These are phyloP conservation scores for Drosophila ezoana DNA, from an alignment of 2,888 invertebrate species.

Conservation along the genomic window DNA sequence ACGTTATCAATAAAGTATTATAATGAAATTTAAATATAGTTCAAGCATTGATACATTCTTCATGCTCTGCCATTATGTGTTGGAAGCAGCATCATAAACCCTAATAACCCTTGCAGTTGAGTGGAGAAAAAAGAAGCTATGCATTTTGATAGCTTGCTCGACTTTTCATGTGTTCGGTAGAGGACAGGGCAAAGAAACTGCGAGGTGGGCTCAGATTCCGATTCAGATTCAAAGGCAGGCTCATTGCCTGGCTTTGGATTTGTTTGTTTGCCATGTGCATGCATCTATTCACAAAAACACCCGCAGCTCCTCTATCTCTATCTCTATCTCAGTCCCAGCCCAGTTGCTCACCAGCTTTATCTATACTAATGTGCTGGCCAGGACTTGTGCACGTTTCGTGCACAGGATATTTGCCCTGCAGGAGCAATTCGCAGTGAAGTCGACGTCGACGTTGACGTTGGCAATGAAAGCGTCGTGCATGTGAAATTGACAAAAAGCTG, in stretches of 20 bases:
- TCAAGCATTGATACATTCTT: no score
- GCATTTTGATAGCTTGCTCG: constrained; percentile 71
- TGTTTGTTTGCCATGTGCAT: constrained; percentile 50
- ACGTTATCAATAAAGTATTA: no score
- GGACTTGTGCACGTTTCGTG: constrained; percentile 72
- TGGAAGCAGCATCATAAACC: not conserved
- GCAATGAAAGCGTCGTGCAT: constrained; percentile 66
- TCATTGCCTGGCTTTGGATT: constrained; percentile 33
- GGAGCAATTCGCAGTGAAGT: constrained; percentile 62
- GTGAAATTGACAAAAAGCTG: constrained; percentile 73
- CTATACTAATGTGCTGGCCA: constrained; percentile 17
- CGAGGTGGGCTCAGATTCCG: constrained; percentile 4
- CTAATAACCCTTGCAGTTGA: not conserved
- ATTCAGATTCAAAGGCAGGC: constrained; percentile 17
- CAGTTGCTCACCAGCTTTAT: constrained; percentile 1
- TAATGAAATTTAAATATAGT: no score
- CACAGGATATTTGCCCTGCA: constrained; percentile 71
- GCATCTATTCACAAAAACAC: constrained; percentile 7
- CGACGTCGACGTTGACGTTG: constrained; percentile 38
- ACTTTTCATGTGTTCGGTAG: constrained; percentile 46
- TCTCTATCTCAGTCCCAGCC: no score
- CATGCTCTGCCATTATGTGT: not conserved
- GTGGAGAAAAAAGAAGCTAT: constrained; percentile 36
- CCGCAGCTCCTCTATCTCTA: not conserved
- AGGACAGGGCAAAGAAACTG: constrained; percentile 5